A percentile compares a stretch with the other conserved stretches of the same genome.
Evolutionary conservation across 2,888 invertebrate species (phyloP).

Genomic region (Caenorhabditis drosophilae): DNA sequence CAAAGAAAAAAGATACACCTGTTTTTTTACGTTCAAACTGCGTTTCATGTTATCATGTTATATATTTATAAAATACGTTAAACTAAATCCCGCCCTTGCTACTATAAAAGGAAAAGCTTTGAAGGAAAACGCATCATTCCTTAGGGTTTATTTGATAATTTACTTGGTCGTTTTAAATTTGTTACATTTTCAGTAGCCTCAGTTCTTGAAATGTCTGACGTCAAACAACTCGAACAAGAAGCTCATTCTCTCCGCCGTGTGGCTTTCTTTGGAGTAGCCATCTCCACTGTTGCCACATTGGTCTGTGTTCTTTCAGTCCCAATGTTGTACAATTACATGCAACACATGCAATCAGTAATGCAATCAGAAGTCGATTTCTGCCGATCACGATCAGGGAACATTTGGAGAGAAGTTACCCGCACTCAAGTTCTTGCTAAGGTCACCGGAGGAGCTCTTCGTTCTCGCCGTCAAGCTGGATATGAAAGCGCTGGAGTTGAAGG

Average conservation of each 20-base stretch:
- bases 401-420: conserved; percentile 60
- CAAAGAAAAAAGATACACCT: too few relatives aligned
- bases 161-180: too few relatives aligned
- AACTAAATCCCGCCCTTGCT: too few relatives aligned
- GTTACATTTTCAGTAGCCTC: too few relatives aligned
- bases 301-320: conserved; percentile 54
- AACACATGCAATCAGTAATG: conserved; percentile 59
- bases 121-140: too few relatives aligned
- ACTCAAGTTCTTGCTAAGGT: conserved; percentile 57
- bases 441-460: conserved; percentile 47
- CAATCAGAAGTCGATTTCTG: conserved; percentile 58
- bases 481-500: conserved; percentile 40
- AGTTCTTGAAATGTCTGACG: conserved; percentile 39
- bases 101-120: too few relatives aligned
- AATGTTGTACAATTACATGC: conserved; percentile 62
- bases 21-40: too few relatives aligned
- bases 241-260: conserved; percentile 49
- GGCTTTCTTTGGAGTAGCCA: conserved; percentile 54
- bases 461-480: conserved; percentile 53
- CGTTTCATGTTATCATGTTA: too few relatives aligned
- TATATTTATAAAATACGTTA: too few relatives aligned
- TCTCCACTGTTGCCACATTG: conserved; percentile 53
- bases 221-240: conserved; percentile 48
- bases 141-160: too few relatives aligned
- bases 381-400: conserved; percentile 57